phyloP scores from a whole-genome alignment of 2,888 invertebrate genomes.

The Cantharis rufa region DNA sequence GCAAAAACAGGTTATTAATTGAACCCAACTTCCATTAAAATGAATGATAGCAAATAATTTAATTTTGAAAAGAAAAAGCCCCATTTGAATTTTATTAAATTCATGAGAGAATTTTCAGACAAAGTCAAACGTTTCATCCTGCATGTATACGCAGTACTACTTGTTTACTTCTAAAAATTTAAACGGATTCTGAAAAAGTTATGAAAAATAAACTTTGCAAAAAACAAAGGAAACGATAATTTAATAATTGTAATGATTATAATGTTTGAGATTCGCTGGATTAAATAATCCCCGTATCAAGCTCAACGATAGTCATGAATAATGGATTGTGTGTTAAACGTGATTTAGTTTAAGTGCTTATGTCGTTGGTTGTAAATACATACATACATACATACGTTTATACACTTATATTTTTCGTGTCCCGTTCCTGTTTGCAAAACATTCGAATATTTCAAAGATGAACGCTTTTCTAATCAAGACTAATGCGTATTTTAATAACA shows the following conservation, averaged over 20 bases:
- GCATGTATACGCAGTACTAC: not conserved
- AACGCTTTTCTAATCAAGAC: constrained; percentile 21
- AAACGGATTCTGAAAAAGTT: constrained; percentile 10
- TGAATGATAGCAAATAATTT: not conserved
- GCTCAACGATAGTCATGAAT: constrained; percentile 23
- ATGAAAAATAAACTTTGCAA: not conserved
- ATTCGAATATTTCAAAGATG: constrained; percentile 23
- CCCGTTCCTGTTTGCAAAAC: constrained; percentile 9
- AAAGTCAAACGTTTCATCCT: not conserved
- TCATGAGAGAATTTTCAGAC: not conserved
- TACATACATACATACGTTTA: constrained; percentile 17
- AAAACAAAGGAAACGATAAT: not conserved
- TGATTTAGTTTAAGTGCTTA: constrained; percentile 30
- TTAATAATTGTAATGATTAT: not conserved
- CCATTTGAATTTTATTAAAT: not conserved
- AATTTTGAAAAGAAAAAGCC: not conserved
- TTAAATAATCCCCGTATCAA: constrained; percentile 15
- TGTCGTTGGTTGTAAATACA: constrained; percentile 11
- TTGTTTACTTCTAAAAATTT: not conserved
- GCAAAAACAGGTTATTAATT: not conserved
- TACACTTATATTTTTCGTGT: constrained; percentile 19
- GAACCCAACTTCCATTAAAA: not conserved
- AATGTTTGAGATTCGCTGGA: constrained; percentile 14
- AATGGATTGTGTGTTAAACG: constrained; percentile 31
- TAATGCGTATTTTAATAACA: constrained; percentile 19